phyloP scores from a whole-genome alignment of 2,797 vertebrate genomes.

The Esox lucius region DNA sequence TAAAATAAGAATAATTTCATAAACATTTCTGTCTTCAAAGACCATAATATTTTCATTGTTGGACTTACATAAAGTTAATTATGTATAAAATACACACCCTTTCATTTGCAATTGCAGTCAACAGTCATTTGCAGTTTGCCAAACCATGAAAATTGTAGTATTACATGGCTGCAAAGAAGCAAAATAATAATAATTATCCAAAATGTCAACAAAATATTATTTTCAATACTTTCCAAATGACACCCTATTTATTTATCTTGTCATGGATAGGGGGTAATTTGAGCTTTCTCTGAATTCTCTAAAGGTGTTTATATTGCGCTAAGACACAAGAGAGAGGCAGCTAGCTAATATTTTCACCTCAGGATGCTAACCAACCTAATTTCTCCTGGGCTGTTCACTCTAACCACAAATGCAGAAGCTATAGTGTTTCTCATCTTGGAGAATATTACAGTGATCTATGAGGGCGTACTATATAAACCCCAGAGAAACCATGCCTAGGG shows the following conservation, averaged over 20 bases:
- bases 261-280: neutral
- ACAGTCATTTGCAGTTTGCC: conserved; percentile 59
- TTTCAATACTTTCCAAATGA: too few species aligned
- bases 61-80: neutral
- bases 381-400: conserved; percentile 44
- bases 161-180: neutral
- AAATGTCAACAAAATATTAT: conserved; percentile 26
- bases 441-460: conserved; percentile 42
- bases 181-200: conserved; percentile 49
- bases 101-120: conserved; percentile 38
- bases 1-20: too few species aligned
- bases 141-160: too few species aligned
- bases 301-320: conserved; percentile 39
- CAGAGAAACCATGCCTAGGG: neutral
- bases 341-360: conserved; percentile 50
- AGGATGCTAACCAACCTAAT: conserved; percentile 54
- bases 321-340: conserved; percentile 21
- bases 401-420: conserved; percentile 23
- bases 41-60: neutral
- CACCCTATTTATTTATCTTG: too few species aligned
- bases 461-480: too few species aligned
- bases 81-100: neutral
- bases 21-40: too few species aligned
- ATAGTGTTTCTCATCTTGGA: conserved; percentile 20
- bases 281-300: conserved; percentile 34